Evolutionary conservation across 1,140 invertebrate genomes (phyloP).

Genomic region (Ceratina calcarata): DNA sequence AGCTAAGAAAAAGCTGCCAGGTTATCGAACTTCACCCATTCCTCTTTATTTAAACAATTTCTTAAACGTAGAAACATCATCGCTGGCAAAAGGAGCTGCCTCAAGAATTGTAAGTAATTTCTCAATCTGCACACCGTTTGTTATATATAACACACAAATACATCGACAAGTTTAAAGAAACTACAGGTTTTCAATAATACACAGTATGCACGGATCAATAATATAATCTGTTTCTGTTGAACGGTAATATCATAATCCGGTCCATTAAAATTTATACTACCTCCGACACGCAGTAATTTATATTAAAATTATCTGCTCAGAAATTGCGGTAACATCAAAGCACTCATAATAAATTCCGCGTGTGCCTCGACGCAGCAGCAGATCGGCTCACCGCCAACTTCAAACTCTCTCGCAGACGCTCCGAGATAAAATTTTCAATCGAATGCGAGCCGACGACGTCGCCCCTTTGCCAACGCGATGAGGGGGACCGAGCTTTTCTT

Average conservation of each 20-base stretch:
- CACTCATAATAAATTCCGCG: neutral
- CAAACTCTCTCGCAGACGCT: neutral
- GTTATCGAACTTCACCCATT: conserved; percentile 19
- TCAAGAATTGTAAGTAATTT: conserved; percentile 18
- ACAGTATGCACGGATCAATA: no score
- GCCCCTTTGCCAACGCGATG: neutral
- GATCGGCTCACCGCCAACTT: no score
- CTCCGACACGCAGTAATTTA: no score
- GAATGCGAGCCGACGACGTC: neutral
- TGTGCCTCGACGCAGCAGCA: no score
- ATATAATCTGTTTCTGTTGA: no score
- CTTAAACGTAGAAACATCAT: neutral
- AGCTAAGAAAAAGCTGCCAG: neutral
- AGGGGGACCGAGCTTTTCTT: neutral
- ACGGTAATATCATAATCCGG: no score
- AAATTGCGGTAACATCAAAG: neutral
- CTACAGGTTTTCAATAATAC: neutral
- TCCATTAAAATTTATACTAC: no score
- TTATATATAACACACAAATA: neutral
- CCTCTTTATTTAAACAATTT: neutral
- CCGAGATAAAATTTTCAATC: conserved; percentile 7
- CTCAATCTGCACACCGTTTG: neutral
- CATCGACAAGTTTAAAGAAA: neutral
- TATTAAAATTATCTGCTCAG: no score
- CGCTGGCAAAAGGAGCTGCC: neutral